Evolutionary conservation across 2,888 invertebrate genomes (phyloP).

Genomic region (Masnerella sp.): DNA sequence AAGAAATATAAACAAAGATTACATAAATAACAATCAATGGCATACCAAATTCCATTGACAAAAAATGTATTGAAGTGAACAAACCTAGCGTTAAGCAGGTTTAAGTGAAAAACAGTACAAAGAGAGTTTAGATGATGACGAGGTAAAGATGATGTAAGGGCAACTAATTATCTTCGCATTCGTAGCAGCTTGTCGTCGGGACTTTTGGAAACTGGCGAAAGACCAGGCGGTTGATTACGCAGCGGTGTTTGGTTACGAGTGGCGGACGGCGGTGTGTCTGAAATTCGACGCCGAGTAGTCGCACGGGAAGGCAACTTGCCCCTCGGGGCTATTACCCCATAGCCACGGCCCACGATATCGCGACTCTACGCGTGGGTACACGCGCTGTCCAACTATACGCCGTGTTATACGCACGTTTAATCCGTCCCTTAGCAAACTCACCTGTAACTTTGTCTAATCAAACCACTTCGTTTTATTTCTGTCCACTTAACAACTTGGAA

Average conservation of each 20-base stretch:
- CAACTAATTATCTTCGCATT: conserved; percentile 35
- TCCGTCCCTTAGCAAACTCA: conserved; percentile 14
- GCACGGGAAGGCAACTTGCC: conserved; percentile 64
- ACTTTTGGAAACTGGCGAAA: conserved; percentile 55
- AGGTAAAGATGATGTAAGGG: conserved; percentile 35
- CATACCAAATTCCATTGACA: no score
- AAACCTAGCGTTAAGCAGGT: conserved; percentile 26
- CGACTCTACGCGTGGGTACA: conserved; percentile 33
- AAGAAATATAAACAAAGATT: no score
- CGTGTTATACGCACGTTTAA: conserved; percentile 45
- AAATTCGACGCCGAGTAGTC: conserved; percentile 64
- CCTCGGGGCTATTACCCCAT: conserved; percentile 59
- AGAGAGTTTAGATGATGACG: no score
- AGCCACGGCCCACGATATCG: conserved; percentile 35
- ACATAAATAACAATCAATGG: no score
- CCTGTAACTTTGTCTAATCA: conserved; percentile 17
- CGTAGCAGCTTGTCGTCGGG: conserved; percentile 51
- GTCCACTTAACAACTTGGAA: not conserved
- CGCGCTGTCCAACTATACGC: conserved; percentile 29
- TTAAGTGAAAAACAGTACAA: conserved; percentile 25
- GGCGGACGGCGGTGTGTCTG: conserved; percentile 65
- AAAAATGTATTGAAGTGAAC: not conserved
- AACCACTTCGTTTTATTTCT: conserved; percentile 3
- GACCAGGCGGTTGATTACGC: conserved; percentile 63
- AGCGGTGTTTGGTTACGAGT: conserved; percentile 65